phyloP scores from a whole-genome alignment of 2,113 vertebrate species.

The Catagonus wagneri region DNA sequence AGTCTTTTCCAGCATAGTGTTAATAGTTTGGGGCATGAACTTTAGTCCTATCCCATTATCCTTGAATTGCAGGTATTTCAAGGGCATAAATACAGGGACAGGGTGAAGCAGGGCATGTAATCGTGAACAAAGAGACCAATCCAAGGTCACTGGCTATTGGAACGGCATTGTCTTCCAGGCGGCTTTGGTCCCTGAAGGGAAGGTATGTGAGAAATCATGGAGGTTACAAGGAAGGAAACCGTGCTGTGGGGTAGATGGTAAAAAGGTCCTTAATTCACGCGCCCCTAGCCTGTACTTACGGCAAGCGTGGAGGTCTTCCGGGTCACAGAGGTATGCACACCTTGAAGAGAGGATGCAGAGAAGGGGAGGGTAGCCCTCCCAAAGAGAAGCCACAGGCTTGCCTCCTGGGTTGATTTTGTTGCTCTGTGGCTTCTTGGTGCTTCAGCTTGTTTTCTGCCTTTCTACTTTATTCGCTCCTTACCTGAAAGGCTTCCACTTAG shows the following conservation, averaged over 20 bases:
- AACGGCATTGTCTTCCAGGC: not conserved
- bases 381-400: not conserved
- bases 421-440: not conserved
- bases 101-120: not conserved
- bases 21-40: not conserved
- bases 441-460: not conserved
- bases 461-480: not conserved
- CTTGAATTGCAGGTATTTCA: constrained; percentile 17
- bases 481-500: not conserved
- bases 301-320: not conserved
- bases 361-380: not conserved
- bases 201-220: not conserved
- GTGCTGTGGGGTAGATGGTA: not conserved
- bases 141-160: not conserved
- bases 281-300: not conserved
- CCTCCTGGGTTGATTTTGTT: not conserved
- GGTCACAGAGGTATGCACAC: too few species aligned
- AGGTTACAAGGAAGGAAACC: not conserved
- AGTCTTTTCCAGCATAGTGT: constrained; percentile 32
- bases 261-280: not conserved
- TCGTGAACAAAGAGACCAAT: not conserved
- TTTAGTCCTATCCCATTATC: not conserved
- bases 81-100: not conserved
- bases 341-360: not conserved
- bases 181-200: not conserved